A percentile compares a stretch with the other conserved stretches of the same genome.
phyloP scores from a whole-genome alignment of 35 echinoderm and acorn worm genomes.

The Apostichopus japonicus region DNA sequence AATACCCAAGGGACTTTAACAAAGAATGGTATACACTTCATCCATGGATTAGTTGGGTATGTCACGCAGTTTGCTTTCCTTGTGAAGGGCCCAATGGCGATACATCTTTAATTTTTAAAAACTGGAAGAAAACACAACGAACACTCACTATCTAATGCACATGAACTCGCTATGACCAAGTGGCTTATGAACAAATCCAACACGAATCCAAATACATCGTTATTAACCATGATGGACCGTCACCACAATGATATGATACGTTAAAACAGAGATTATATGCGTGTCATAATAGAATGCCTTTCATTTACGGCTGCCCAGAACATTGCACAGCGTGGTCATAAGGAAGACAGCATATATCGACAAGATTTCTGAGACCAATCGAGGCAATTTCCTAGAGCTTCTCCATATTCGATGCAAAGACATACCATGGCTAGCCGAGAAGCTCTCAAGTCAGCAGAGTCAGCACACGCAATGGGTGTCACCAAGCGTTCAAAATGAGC shows the following conservation, averaged over 20 bases:
- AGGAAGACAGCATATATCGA: neutral
- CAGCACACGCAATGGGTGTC: slow-evolving; percentile 6
- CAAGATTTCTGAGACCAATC: neutral
- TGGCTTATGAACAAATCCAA: neutral
- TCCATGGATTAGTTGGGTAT: neutral
- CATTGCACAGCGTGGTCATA: slow-evolving; percentile 12
- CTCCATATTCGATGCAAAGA: neutral
- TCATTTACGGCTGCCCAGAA: neutral
- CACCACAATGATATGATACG: neutral
- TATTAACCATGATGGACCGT: too few relatives aligned
- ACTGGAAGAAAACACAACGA: neutral
- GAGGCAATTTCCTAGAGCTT: slow-evolving; percentile 5
- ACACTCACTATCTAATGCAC: neutral
- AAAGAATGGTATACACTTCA: neutral
- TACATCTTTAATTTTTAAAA: neutral
- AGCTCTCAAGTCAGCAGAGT: neutral
- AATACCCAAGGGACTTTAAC: neutral
- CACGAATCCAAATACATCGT: too few relatives aligned
- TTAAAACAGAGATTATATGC: neutral
- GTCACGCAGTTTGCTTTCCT: neutral
- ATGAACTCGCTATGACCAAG: neutral
- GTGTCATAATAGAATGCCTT: neutral
- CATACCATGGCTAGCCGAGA: slow-evolving; percentile 11
- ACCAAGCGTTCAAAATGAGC: slow-evolving; percentile 34
- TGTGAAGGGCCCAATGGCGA: neutral